A percentile compares a stretch with the other conserved stretches of the same genome.
These are phyloP conservation scores for Aethina tumida DNA, from an alignment of 1,140 invertebrate species.

Conservation along the genomic window DNA sequence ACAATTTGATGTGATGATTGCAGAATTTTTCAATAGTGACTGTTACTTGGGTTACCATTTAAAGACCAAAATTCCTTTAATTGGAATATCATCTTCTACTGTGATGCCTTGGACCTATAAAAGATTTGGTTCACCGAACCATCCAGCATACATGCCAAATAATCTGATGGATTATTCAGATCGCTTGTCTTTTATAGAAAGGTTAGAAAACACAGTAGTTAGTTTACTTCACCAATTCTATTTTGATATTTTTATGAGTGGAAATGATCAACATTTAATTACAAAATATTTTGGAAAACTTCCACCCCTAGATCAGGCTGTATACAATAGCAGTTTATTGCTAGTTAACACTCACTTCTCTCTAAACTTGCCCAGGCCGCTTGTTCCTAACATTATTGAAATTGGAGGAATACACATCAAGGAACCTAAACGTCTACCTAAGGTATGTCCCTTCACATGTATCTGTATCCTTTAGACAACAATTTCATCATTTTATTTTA, in stretches of 20 bases:
- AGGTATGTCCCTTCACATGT: slow-evolving; percentile 48
- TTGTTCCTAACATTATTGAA: slow-evolving; percentile 42
- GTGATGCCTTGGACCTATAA: slow-evolving; percentile 38
- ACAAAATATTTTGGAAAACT: slow-evolving; percentile 37
- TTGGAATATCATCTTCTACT: slow-evolving; percentile 43
- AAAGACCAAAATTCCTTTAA: slow-evolving; percentile 50
- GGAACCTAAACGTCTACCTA: slow-evolving; percentile 41
- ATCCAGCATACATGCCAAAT: slow-evolving; percentile 47
- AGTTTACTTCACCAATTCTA: slow-evolving; percentile 7
- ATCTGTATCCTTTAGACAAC: slow-evolving; percentile 41
- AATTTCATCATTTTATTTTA: slow-evolving; percentile 43
- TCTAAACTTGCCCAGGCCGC: slow-evolving; percentile 39
- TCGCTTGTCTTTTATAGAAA: slow-evolving; percentile 46
- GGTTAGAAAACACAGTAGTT: slow-evolving; percentile 35
- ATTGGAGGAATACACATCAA: slow-evolving; percentile 45
- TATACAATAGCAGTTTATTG: slow-evolving; percentile 40
- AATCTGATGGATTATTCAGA: slow-evolving; percentile 36
- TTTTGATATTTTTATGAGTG: slow-evolving; percentile 10
- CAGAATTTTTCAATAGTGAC: slow-evolving; percentile 57
- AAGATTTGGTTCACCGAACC: slow-evolving; percentile 43
- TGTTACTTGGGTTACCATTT: slow-evolving; percentile 51
- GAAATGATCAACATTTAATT: slow-evolving; percentile 14
- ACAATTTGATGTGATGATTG: slow-evolving; percentile 51
- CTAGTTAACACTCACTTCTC: slow-evolving; percentile 48
- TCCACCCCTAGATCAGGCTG: slow-evolving; percentile 38